A percentile compares a stretch with the other conserved stretches of the same genome.
These are phyloP conservation scores for Ichneumon xanthorius DNA, from an alignment of 2,888 invertebrate genomes.

Conservation along the genomic window DNA sequence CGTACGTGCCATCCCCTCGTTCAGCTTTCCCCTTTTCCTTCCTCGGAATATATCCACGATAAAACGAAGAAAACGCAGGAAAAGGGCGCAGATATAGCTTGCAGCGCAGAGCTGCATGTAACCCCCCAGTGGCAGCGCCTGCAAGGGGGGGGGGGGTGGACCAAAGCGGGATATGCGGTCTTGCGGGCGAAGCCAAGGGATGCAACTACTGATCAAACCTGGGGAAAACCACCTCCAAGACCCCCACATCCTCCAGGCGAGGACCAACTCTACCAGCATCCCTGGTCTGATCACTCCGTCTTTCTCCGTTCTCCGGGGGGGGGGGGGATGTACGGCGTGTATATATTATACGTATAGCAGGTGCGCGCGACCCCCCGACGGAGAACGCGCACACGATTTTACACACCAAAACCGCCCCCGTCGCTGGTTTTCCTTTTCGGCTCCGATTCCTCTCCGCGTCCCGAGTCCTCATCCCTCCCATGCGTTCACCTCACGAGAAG, in stretches of 20 bases:
- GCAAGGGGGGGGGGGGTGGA: conserved; percentile 27
- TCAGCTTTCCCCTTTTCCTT: conserved; percentile 21
- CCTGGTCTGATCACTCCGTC: conserved; percentile 49
- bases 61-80: conserved; percentile 56
- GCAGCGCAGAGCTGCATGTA: conserved; percentile 30
- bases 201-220: conserved; percentile 68
- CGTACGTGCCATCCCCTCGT: conserved; percentile 49
- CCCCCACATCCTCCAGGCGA: conserved; percentile 51
- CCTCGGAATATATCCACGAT: conserved; percentile 9
- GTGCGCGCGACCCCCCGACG: conserved; percentile 59
- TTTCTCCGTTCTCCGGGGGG: conserved; percentile 37
- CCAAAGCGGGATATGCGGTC: conserved; percentile 54
- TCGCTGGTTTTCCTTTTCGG: conserved; percentile 60
- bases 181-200: conserved; percentile 67
- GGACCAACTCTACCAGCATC: conserved; percentile 46
- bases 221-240: conserved; percentile 67
- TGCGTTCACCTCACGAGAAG: conserved; percentile 52
- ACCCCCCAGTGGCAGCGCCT: conserved; percentile 28
- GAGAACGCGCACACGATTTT: conserved; percentile 62
- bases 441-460: conserved; percentile 42
- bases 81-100: conserved; percentile 35
- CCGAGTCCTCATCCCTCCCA: conserved; percentile 39
- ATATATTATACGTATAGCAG: conserved; percentile 44
- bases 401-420: conserved; percentile 58
- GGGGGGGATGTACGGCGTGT: neutral